Evolutionary conservation across 1,140 invertebrate species (phyloP).

Genomic region (Zaprionus ornatus): DNA sequence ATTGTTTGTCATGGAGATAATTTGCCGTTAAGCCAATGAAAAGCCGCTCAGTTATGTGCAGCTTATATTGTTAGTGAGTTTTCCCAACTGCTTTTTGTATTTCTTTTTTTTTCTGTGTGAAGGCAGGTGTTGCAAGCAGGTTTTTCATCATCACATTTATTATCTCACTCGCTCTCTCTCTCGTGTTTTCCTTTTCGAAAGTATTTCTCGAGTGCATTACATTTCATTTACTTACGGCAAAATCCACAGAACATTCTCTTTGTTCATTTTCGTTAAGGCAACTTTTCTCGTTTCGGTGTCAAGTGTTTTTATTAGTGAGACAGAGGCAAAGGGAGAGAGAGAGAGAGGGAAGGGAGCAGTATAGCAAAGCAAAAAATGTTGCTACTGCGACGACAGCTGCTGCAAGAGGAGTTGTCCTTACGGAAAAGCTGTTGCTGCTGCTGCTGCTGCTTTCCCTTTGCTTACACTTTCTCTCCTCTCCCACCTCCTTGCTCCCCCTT

Average conservation of each 20-base stretch:
- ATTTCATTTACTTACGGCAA: constrained; percentile 25
- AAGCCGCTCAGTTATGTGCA: constrained; percentile 30
- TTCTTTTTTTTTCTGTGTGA: not conserved
- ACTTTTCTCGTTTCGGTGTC: constrained; percentile 67
- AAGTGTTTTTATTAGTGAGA: constrained; percentile 68
- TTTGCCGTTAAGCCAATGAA: constrained; percentile 38
- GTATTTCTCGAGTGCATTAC: constrained; percentile 13
- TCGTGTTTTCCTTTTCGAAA: constrained; percentile 12
- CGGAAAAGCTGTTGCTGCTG: constrained; percentile 37
- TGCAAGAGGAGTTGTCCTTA: constrained; percentile 11
- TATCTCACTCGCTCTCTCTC: not conserved
- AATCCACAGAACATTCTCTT: constrained; percentile 17
- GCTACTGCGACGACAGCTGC: constrained; percentile 36
- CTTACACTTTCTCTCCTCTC: not conserved
- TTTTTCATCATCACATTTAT: not conserved
- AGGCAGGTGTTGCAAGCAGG: constrained; percentile 17
- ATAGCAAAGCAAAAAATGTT: constrained; percentile 28
- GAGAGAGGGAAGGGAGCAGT: not conserved
- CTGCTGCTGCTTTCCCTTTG: not conserved
- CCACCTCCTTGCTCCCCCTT: not conserved
- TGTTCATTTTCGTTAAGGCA: constrained; percentile 52
- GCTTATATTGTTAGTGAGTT: constrained; percentile 21
- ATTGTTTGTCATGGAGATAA: constrained; percentile 47
- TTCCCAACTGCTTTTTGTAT: not conserved
- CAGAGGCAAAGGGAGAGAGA: constrained; percentile 16